Evolutionary conservation across 2,888 invertebrate species (phyloP).

Genomic region (Clepsis dumicolana): DNA sequence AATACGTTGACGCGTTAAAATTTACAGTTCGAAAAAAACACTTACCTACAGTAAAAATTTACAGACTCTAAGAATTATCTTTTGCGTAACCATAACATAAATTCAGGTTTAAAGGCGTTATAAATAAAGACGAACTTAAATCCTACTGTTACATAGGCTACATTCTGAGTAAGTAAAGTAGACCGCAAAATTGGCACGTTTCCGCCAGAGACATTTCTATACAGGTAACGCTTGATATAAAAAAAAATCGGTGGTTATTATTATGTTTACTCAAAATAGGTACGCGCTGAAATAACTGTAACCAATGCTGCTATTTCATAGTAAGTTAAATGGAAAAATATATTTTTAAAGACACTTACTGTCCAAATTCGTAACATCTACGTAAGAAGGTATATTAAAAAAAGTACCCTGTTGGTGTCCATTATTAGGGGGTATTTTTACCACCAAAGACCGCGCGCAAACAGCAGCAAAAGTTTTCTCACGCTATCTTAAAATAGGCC

Average conservation of each 20-base stretch:
- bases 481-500: neutral
- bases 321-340: neutral
- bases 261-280: conserved; percentile 9
- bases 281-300: conserved; percentile 4
- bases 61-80: no score
- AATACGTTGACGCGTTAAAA: no score
- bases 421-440: neutral
- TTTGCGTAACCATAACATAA: neutral
- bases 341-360: neutral
- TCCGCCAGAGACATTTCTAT: neutral
- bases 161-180: neutral
- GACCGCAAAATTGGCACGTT: conserved; percentile 13
- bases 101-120: neutral
- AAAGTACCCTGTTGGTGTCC: neutral
- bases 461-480: neutral
- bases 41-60: no score
- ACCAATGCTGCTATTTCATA: conserved; percentile 5
- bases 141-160: neutral
- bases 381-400: neutral
- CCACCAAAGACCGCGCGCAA: neutral
- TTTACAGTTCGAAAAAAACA: no score
- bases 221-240: neutral
- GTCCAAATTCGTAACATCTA: neutral
- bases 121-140: neutral
- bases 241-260: conserved; percentile 34